Percentiles rank a stretch among this genome's conserved stretches.
Evolutionary conservation across 2,888 invertebrate genomes (phyloP).

Genomic region (Ochropleura leucogaster): DNA sequence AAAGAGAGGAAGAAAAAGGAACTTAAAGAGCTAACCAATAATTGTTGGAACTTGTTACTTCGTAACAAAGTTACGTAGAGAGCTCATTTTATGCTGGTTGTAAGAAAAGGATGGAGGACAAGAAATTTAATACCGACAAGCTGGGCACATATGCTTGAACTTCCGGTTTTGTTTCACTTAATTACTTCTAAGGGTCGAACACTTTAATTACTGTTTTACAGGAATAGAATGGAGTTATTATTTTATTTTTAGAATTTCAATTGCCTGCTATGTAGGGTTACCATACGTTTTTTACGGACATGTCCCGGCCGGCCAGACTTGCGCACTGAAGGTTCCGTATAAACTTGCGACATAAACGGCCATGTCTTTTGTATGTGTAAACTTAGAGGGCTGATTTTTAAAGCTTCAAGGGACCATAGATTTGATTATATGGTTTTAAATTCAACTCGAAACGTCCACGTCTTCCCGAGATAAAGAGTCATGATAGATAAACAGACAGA

Average conservation of each 20-base stretch:
- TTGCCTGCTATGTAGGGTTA: no score
- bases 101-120: constrained; percentile 55
- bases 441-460: no score
- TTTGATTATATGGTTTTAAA: no score
- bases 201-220: constrained; percentile 75
- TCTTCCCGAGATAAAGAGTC: no score
- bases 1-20: constrained; percentile 68
- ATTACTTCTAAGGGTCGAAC: constrained; percentile 78
- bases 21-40: constrained; percentile 56
- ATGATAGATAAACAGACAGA: no score
- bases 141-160: constrained; percentile 78
- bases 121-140: constrained; percentile 81
- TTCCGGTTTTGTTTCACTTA: constrained; percentile 80
- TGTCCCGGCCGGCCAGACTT: no score
- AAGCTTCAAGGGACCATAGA: no score
- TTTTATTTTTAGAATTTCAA: constrained; percentile 33
- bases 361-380: no score
- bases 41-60: constrained; percentile 19
- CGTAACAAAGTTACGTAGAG: background rate
- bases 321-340: no score
- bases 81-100: constrained; percentile 45
- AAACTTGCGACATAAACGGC: no score
- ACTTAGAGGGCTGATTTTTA: no score
- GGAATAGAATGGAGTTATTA: constrained; percentile 58
- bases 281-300: no score